phyloP scores from a whole-genome alignment of 2,797 vertebrate genomes.

The Poliocrania exsul region DNA sequence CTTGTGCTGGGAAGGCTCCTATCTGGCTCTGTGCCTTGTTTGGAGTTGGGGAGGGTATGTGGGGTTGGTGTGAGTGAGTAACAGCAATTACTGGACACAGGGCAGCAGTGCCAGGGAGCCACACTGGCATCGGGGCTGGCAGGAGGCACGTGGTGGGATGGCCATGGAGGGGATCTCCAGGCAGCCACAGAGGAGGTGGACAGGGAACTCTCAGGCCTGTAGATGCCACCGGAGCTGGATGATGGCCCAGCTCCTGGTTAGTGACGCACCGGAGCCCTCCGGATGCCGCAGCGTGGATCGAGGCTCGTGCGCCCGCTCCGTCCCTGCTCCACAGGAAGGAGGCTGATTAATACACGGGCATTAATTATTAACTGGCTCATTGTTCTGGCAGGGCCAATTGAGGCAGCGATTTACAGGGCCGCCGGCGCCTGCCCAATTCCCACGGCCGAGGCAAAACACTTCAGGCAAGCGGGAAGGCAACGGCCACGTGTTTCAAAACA shows the following conservation, averaged over 20 bases:
- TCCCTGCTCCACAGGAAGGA: background rate
- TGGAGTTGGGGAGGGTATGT: fast-evolving
- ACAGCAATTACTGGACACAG: fast-evolving
- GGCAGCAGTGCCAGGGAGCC: fast-evolving
- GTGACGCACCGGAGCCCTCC: fast-evolving
- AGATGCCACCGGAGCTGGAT: background rate
- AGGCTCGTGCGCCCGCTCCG: background rate
- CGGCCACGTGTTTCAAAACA: background rate
- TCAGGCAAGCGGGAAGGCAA: background rate
- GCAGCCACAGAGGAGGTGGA: fast-evolving
- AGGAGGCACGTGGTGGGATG: fast-evolving
- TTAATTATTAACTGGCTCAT: conserved; percentile 50
- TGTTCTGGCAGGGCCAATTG: conserved; percentile 9
- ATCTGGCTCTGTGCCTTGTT: background rate
- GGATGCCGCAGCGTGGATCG: background rate
- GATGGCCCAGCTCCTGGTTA: fast-evolving
- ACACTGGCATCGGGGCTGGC: fast-evolving
- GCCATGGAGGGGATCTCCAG: background rate
- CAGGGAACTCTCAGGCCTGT: fast-evolving
- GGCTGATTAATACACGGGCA: background rate
- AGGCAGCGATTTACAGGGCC: background rate
- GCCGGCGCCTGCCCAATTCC: background rate
- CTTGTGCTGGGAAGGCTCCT: background rate
- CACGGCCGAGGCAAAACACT: background rate
- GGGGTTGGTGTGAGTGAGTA: fast-evolving